Conservation (phyloP, 2,113 vertebrate genomes). For the Ploceus nigricollis region DNA sequence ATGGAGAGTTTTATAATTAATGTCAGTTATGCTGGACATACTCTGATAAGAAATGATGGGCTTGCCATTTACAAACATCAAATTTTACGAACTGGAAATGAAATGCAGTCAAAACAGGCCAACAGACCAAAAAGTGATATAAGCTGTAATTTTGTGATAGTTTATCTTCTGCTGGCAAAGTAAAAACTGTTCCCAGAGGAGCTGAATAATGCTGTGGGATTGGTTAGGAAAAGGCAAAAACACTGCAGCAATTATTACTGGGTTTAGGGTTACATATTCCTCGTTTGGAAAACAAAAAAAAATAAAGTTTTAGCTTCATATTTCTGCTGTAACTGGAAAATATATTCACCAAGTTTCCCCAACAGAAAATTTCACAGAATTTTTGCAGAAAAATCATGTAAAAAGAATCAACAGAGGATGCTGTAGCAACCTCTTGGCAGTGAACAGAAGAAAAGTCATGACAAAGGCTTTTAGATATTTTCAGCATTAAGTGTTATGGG, state of each 20-base stretch:
- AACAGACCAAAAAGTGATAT: constrained; percentile 56
- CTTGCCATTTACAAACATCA: constrained; percentile 72
- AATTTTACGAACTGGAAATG: constrained; percentile 67
- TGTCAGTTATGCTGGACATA: constrained; percentile 58
- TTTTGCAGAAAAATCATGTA: background rate
- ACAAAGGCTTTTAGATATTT: background rate
- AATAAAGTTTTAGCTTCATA: background rate
- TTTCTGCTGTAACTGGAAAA: background rate
- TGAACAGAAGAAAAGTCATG: background rate
- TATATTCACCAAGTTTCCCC: background rate
- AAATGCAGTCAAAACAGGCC: constrained; percentile 58
- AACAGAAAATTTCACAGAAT: background rate
- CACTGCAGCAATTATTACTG: background rate
- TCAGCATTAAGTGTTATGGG: background rate
- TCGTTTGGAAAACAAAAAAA: background rate
- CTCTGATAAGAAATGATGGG: constrained; percentile 71
- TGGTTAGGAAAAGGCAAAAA: background rate
- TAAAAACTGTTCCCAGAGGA: constrained; percentile 24
- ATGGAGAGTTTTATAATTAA: constrained; percentile 71
- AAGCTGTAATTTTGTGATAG: constrained; percentile 57
- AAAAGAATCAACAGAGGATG: background rate
- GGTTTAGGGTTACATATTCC: background rate
- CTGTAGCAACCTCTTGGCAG: background rate
- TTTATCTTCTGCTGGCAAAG: constrained; percentile 51
- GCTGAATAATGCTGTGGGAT: background rate